phyloP scores from a whole-genome alignment of 2,888 invertebrate species.

The Tachina lurida region DNA sequence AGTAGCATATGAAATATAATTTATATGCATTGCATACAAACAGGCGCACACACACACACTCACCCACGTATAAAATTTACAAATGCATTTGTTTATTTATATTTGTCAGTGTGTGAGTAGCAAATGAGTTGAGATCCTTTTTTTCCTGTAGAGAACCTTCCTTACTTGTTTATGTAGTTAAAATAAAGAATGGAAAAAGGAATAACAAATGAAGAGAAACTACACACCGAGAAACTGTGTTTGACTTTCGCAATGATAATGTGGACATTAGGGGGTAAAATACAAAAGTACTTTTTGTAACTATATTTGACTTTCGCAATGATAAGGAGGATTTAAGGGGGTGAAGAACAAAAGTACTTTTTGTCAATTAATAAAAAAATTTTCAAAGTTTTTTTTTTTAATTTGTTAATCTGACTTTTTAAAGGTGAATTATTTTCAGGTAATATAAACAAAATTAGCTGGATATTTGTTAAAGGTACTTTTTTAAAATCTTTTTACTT shows the following conservation, averaged over 20 bases:
- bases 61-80: constrained; percentile 9
- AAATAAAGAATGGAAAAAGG: constrained; percentile 50
- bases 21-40: constrained; percentile 43
- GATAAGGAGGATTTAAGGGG: not conserved
- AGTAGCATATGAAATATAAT: constrained; percentile 61
- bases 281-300: not conserved
- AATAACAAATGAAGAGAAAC: constrained; percentile 66
- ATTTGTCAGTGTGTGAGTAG: not conserved
- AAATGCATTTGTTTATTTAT: constrained; percentile 57
- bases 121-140: constrained; percentile 47
- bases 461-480: not conserved
- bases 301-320: too few relatives aligned
- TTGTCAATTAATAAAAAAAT: not conserved
- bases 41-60: not conserved
- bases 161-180: constrained; percentile 20
- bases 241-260: not conserved
- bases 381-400: not conserved
- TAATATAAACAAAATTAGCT: not conserved
- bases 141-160: not conserved
- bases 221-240: not conserved
- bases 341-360: not conserved
- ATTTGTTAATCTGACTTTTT: not conserved
- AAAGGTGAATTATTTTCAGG: not conserved
- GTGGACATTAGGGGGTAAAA: too few relatives aligned
- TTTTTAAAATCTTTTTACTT: not conserved